Base-by-base conservation (phyloP, 2,888 invertebrate genomes). In the Spodoptera picta region DNA sequence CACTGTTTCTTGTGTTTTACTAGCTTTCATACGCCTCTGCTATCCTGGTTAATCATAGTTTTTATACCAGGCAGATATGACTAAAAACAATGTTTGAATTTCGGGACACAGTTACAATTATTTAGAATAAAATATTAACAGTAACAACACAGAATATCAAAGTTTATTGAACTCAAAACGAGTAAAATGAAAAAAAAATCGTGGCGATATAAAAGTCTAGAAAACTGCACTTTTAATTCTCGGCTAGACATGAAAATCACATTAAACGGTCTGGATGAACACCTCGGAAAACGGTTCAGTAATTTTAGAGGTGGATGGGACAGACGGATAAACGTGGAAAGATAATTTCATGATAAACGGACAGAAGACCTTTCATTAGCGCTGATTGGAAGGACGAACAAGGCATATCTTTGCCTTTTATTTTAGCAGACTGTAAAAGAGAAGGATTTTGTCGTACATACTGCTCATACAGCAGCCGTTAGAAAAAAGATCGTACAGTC, bases 351-450 rank as follows among this genome's bases (percentile, higher is more conserved):
- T 83, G 84, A 83, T 83, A 85, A 82, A 81, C 81, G 72, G 80
- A 79, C 80, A 69, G 78, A 65, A 52, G 75, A 75, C 68, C 79
- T 80, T 88, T 90, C 89, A 89, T 90, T 89, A 90, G 77, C 79
- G 63, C 80, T 89, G 90, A 90, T 89, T 90, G 89, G 87, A 81
- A 69, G 65, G 58, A 72, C 51, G 72, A 48, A 43, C 47, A 51
- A 58, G 42, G 36, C 7, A 45, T 55, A 57, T 10, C 24, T 59
- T 60, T 65, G 45, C 36, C 23, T 53, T 43, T 73, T 49, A 67
- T 71, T 71, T 49, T 47, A 46, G 14, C 19, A 6, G 64, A 50
- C 10, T 43, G 48, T 63, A 27, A 11, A 46, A 69, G 23, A n/a
- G 41, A 42, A 41, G 36, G 43, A 47, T 43, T 10, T 41, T 31